Conservation (phyloP, 2,888 invertebrate genomes). For the Anagyrus pseudococci region DNA sequence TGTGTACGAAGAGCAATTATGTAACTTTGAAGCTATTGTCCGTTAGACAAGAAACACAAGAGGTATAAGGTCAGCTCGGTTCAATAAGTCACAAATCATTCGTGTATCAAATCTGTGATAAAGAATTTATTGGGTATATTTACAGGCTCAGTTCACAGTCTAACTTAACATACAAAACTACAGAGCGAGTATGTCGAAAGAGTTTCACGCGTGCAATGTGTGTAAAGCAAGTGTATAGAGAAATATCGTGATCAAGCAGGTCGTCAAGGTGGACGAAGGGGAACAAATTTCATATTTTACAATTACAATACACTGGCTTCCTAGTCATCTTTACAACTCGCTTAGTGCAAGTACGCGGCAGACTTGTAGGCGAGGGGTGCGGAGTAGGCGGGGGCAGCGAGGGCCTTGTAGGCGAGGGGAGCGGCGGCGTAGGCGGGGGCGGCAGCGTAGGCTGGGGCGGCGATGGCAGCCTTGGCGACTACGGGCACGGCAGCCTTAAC, state of each 20-base stretch:
- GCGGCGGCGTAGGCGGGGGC: constrained; percentile 15
- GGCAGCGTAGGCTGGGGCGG: constrained; percentile 9
- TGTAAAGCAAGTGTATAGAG: no score
- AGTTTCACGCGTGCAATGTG: neutral
- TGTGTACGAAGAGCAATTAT: no score
- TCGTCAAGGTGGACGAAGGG: no score
- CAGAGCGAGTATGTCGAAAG: neutral
- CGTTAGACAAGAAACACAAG: no score
- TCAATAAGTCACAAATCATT: neutral
- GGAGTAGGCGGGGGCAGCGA: neutral
- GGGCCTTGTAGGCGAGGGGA: constrained; percentile 21
- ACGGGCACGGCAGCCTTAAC: constrained; percentile 28
- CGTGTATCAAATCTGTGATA: neutral
- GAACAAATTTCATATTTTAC: no score
- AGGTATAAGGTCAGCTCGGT: no score
- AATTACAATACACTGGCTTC: no score
- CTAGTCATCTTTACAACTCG: no score
- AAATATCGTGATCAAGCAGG: no score
- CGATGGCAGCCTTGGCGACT: neutral
- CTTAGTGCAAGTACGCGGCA: neutral
- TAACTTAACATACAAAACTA: neutral
- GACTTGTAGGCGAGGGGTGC: neutral
- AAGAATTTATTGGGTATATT: constrained; percentile 19
- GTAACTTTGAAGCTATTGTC: no score
- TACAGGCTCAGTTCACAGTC: constrained; percentile 4